These are phyloP conservation scores for Caenorhabditis drosophilae DNA, from an alignment of 2,888 invertebrate genomes.

Conservation along the genomic window DNA sequence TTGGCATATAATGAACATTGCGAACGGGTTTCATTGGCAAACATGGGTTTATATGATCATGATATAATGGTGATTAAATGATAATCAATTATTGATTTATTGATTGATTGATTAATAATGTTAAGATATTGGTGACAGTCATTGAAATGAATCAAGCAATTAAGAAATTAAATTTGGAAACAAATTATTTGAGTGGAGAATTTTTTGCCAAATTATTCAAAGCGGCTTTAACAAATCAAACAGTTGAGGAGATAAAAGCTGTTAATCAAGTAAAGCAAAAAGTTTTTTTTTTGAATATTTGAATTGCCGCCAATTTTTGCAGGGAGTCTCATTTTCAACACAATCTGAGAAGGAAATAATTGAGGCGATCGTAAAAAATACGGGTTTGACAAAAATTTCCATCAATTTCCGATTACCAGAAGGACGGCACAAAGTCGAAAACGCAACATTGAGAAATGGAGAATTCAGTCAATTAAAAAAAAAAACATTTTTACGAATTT, in stretches of 20 bases:
- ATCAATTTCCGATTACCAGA: slow-evolving; percentile 67
- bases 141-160: slow-evolving; percentile 71
- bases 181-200: slow-evolving; percentile 78
- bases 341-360: slow-evolving; percentile 67
- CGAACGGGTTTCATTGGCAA: slow-evolving; percentile 88
- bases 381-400: slow-evolving; percentile 64
- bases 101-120: too few species aligned
- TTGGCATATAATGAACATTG: slow-evolving; percentile 88
- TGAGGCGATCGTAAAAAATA: slow-evolving; percentile 59
- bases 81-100: too few species aligned
- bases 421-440: slow-evolving; percentile 65
- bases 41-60: slow-evolving; percentile 89
- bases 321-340: slow-evolving; percentile 67
- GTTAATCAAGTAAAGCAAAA: slow-evolving; percentile 82
- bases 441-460: slow-evolving; percentile 66
- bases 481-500: not conserved
- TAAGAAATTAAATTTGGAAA: slow-evolving; percentile 77
- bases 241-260: slow-evolving; percentile 91
- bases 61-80: slow-evolving; percentile 75
- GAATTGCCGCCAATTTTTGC: slow-evolving; percentile 9
- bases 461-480: slow-evolving; percentile 59
- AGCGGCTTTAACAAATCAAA: slow-evolving; percentile 83
- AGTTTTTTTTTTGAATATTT: not conserved
- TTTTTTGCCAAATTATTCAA: slow-evolving; percentile 84
- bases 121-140: slow-evolving; percentile 75